Conservation (phyloP, 2,797 vertebrate genomes). For the Notolepis coatsorum region DNA sequence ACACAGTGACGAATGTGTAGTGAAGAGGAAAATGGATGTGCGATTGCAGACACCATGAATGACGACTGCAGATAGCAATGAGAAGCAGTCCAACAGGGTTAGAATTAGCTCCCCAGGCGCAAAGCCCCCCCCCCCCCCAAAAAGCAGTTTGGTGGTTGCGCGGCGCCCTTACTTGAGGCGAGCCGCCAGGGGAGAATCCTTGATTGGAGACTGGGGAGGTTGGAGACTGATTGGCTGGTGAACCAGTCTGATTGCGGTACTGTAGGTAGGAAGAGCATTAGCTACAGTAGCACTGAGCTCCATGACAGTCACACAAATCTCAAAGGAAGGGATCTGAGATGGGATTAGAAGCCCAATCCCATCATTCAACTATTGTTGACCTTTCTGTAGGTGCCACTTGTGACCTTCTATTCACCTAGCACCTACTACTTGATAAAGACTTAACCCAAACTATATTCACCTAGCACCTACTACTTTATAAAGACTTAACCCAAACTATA, state of each 20-base stretch:
- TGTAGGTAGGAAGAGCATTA: slow-evolving; percentile 95
- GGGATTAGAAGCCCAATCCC: too few relatives aligned
- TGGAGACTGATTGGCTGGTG: slow-evolving; percentile 99
- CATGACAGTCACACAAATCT: slow-evolving; percentile 77
- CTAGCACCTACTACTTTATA: too few relatives aligned
- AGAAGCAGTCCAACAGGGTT: slow-evolving; percentile 73
- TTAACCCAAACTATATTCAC: too few relatives aligned
- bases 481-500: too few relatives aligned
- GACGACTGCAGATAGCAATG: slow-evolving; percentile 64
- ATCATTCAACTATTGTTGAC: too few relatives aligned
- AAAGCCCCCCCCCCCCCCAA: slow-evolving; percentile 69
- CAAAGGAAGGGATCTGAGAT: slow-evolving; percentile 25
- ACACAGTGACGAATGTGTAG: slow-evolving; percentile 50
- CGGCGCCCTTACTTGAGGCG: slow-evolving; percentile 97
- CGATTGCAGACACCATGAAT: slow-evolving; percentile 62
- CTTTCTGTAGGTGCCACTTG: too few relatives aligned
- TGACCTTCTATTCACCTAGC: too few relatives aligned
- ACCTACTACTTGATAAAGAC: too few relatives aligned
- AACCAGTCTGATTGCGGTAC: slow-evolving; percentile 98
- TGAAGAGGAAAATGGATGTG: slow-evolving; percentile 59
- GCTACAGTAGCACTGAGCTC: slow-evolving; percentile 78
- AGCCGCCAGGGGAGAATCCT: slow-evolving; percentile 99
- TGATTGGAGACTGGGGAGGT: slow-evolving; percentile 99
- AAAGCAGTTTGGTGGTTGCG: slow-evolving; percentile 74
- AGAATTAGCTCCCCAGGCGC: slow-evolving; percentile 56